Evolutionary conservation across 2,113 vertebrate genomes (phyloP).

Genomic region (Sardina pilchardus): DNA sequence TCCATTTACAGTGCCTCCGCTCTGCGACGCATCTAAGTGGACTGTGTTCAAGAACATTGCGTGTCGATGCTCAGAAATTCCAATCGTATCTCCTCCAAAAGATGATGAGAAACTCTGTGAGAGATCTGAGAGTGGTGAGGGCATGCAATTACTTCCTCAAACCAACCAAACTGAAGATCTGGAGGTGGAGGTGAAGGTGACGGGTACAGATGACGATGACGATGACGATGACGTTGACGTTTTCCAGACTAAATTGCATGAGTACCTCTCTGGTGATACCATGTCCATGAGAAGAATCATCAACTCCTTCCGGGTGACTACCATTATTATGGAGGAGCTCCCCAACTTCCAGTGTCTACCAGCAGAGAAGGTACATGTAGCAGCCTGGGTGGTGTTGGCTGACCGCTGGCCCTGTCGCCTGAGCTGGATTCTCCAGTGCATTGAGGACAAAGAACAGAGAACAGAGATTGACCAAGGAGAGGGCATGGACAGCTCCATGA

Average conservation of each 20-base stretch:
- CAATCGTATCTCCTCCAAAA: not conserved
- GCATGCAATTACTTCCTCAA: constrained; percentile 35
- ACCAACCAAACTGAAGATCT: not conserved
- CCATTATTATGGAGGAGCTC: constrained; percentile 75
- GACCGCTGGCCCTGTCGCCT: constrained; percentile 90
- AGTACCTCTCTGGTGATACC: constrained; percentile 76
- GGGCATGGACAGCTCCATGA: constrained; percentile 34
- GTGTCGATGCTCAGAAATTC: constrained; percentile 34
- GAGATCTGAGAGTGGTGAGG: too few species aligned
- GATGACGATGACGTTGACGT: too few species aligned
- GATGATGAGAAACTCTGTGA: not conserved
- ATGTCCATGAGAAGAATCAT: constrained; percentile 85
- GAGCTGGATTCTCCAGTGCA: too few species aligned
- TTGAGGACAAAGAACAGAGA: constrained; percentile 78
- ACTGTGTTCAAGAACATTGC: constrained; percentile 73
- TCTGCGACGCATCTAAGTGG: constrained; percentile 73
- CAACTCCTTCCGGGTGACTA: constrained; percentile 83
- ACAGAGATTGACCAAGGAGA: rapidly evolving
- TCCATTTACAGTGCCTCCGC: constrained; percentile 85
- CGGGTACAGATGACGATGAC: constrained; percentile 46
- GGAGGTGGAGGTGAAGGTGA: constrained; percentile 52
- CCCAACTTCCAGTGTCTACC: constrained; percentile 49
- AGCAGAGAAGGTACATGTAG: constrained; percentile 65
- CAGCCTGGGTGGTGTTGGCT: constrained; percentile 86
- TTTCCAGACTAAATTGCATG: constrained; percentile 49